These are phyloP conservation scores for Drosophila mayaguana DNA, from an alignment of 2,888 invertebrate genomes.

Conservation along the genomic window DNA sequence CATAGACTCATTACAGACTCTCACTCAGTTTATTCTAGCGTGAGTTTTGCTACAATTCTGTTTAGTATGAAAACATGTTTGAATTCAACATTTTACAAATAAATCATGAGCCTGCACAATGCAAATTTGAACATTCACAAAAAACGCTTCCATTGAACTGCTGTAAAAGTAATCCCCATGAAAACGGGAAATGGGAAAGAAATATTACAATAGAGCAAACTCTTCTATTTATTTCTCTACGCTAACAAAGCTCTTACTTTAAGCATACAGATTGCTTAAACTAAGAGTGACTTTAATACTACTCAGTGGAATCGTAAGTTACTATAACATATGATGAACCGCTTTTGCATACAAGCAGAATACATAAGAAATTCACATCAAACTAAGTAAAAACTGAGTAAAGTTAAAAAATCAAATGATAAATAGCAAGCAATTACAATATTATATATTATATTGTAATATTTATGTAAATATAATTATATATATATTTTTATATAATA, in stretches of 20 bases:
- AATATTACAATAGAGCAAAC: background rate
- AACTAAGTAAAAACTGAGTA: no score
- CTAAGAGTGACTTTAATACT: background rate
- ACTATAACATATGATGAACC: no score
- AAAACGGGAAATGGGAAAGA: background rate
- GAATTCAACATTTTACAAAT: background rate
- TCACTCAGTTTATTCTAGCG: conserved; percentile 3
- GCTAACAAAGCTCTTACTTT: background rate
- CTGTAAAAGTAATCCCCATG: background rate
- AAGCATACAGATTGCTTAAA: no score
- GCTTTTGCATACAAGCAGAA: no score
- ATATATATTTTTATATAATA: no score
- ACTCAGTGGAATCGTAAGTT: no score
- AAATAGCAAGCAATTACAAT: no score
- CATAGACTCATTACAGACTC: conserved; percentile 11
- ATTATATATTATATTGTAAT: no score
- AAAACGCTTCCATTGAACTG: background rate
- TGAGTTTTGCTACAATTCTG: background rate
- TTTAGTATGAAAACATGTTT: background rate
- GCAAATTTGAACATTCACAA: background rate
- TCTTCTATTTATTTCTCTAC: background rate
- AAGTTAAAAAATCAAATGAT: no score
- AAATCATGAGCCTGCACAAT: background rate
- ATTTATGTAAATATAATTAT: no score
- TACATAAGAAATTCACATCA: no score